phyloP scores from a whole-genome alignment of 2,113 vertebrate species.

The Colossoma macropomum region DNA sequence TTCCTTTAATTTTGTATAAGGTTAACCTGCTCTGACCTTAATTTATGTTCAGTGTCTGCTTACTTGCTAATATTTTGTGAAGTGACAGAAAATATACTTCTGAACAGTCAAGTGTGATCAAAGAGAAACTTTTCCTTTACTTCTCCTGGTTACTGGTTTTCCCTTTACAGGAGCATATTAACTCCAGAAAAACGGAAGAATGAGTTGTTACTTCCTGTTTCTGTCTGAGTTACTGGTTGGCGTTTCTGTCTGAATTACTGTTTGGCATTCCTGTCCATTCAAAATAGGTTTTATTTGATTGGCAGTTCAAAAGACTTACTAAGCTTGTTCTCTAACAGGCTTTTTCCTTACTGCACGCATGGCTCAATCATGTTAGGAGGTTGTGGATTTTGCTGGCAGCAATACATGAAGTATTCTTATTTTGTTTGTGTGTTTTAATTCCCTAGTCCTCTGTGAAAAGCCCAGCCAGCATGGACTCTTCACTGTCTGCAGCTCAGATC shows the following conservation, averaged over 20 bases:
- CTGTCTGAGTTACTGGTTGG: neutral
- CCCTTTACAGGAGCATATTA: neutral
- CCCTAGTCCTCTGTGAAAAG: constrained; percentile 44
- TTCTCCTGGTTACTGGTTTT: neutral
- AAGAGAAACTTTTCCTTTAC: neutral
- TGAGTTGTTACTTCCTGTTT: neutral
- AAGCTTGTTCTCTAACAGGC: neutral
- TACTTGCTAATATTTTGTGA: neutral
- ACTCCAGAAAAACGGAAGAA: neutral
- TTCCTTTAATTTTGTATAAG: neutral
- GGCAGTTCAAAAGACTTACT: neutral
- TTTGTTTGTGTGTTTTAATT: constrained; percentile 21
- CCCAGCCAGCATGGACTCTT: constrained; percentile 82
- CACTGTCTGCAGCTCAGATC: constrained; percentile 87
- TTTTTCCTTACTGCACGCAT: neutral
- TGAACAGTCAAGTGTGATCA: neutral
- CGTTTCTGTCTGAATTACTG: neutral
- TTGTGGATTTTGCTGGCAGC: neutral
- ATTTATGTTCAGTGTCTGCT: neutral
- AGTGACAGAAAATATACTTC: neutral
- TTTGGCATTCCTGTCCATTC: neutral
- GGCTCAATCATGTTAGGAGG: neutral
- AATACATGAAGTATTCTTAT: neutral
- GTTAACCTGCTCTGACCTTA: neutral
- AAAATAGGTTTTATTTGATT: neutral